phyloP scores from a whole-genome alignment of 2,113 vertebrate species.

The Mormoops blainvillei region DNA sequence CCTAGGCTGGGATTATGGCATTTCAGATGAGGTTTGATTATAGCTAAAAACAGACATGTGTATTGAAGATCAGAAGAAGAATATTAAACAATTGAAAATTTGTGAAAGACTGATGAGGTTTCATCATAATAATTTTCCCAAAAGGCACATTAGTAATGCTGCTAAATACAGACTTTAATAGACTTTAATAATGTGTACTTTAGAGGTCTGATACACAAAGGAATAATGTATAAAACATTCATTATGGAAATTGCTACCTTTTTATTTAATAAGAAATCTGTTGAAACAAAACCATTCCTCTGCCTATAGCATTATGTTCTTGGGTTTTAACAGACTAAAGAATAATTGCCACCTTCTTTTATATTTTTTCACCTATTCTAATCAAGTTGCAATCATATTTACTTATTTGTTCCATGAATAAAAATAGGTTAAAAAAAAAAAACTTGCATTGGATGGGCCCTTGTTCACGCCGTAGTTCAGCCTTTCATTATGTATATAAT shows the following conservation, averaged over 20 bases:
- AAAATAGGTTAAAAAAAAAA: neutral
- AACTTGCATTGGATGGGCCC: neutral
- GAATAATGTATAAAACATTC: conserved; percentile 82
- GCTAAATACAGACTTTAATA: conserved; percentile 85
- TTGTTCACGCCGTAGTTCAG: neutral
- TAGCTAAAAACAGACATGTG: conserved; percentile 74
- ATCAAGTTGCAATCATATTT: conserved; percentile 36
- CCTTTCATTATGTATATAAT: neutral
- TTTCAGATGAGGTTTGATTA: conserved; percentile 69
- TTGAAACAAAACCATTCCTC: conserved; percentile 49
- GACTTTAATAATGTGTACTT: conserved; percentile 84
- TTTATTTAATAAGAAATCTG: conserved; percentile 74
- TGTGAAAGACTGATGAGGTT: conserved; percentile 75
- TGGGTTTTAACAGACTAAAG: conserved; percentile 38
- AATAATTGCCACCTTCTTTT: conserved; percentile 40
- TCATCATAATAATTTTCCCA: conserved; percentile 81
- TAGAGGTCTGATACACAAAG: conserved; percentile 80
- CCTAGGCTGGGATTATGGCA: conserved; percentile 46
- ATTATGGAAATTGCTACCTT: conserved; percentile 83
- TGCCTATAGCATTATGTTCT: neutral
- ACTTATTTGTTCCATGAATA: neutral
- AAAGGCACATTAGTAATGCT: conserved; percentile 81
- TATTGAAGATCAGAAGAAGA: conserved; percentile 76
- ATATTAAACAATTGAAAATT: conserved; percentile 82
- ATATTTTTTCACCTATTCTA: conserved; percentile 51